Conservation (phyloP, 2,113 vertebrate species). For the Eidolon helvum region DNA sequence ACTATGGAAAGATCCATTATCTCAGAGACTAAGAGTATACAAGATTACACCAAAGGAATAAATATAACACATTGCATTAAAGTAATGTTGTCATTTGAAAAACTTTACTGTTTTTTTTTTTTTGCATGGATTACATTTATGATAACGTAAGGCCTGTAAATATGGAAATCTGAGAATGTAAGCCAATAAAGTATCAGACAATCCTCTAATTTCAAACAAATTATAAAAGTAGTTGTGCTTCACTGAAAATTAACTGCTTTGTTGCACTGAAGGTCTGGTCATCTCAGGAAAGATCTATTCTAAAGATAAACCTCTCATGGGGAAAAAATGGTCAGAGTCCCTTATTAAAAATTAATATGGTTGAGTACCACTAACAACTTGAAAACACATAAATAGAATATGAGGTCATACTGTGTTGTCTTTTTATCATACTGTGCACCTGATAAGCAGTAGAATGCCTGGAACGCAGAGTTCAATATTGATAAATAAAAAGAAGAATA, state of each 20-base stretch:
- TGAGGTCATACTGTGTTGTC: neutral
- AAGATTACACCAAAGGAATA: neutral
- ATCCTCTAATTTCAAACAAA: conserved; percentile 50
- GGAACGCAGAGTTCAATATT: neutral
- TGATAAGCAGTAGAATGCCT: neutral
- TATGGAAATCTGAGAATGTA: neutral
- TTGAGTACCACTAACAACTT: neutral
- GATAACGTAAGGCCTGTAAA: neutral
- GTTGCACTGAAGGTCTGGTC: neutral
- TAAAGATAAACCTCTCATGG: neutral
- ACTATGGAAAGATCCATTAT: neutral
- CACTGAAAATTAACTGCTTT: neutral
- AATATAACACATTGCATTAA: neutral
- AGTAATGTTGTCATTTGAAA: neutral
- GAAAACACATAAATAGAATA: neutral
- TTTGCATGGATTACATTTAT: neutral
- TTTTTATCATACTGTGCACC: neutral
- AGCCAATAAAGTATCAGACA: conserved; percentile 11
- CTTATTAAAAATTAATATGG: neutral
- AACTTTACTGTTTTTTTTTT: neutral
- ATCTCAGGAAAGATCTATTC: neutral
- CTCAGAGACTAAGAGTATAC: neutral
- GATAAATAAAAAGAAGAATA: neutral
- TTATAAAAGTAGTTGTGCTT: conserved; percentile 23
- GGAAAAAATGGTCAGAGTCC: neutral